Base-by-base conservation (phyloP, 2,113 vertebrate genomes). In the Sitta europaea region DNA sequence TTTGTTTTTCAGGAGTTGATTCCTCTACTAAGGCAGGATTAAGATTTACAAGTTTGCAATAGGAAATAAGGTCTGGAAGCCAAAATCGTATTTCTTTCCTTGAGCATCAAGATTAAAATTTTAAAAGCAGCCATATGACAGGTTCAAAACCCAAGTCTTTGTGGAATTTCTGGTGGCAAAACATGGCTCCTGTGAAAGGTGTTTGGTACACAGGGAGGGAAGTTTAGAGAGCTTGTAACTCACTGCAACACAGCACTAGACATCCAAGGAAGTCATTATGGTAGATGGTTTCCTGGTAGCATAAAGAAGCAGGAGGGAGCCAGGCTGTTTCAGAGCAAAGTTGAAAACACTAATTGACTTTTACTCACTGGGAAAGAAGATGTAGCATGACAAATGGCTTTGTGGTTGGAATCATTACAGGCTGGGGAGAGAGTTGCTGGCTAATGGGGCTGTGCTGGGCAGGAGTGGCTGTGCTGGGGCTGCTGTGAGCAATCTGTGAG, bases 271-370 rank as follows among this genome's bases (percentile, higher is more conserved):
- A 83, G 54, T 55, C 71, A 53, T 90, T 91, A 91, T 8, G 55
- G 48, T 68, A 75, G 78, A 90, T 53, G 74, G 88, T 85, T 95
- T 97, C 94, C 94, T 93, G 88, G 88, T 68, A 95, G 88, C 78
- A 12, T 73, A 78, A 93, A 94, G 75, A 68, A 90, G 58, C 62
- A 90, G 86, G 74, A 79, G 38, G 29, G 54, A 93, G 54, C 25
- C 47, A 53, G 10, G 54, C 66, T 76, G 40, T 88, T 94, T 65
- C 90, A 82, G 74, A 83, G 75, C 67, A 62, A 92, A 88, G 42
- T 3, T 83, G 88, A 88, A 90, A 96, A 76, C 42, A 12, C 67
- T 96, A 93, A 95, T 94, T 93, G 92, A 76, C 90, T 93, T 97
- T 73, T 88, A 76, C 47, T 88, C 58, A 24, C 79, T 66, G 67